These are phyloP conservation scores for Bombus waltoni DNA, from an alignment of 1,140 invertebrate species.

Conservation along the genomic window DNA sequence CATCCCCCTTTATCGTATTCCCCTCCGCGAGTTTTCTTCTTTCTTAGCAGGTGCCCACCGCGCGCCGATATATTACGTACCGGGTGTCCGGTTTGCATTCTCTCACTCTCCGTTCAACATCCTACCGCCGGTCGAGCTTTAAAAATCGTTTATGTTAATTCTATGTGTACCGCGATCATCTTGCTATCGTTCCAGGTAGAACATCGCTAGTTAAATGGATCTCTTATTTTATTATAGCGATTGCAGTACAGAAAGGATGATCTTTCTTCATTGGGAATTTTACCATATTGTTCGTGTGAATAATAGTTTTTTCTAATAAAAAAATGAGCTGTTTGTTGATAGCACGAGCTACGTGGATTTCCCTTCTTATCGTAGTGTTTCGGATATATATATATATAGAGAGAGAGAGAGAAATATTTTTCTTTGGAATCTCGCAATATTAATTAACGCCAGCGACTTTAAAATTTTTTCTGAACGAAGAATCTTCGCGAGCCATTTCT, in stretches of 20 bases:
- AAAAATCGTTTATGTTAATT: slow-evolving; percentile 20
- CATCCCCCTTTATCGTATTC: slow-evolving; percentile 76
- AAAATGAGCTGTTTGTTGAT: too few species aligned
- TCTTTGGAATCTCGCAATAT: too few species aligned
- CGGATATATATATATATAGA: too few species aligned
- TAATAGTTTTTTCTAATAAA: too few species aligned
- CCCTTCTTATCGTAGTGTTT: too few species aligned
- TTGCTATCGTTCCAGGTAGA: not conserved
- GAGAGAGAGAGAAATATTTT: too few species aligned
- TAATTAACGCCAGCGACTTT: too few species aligned
- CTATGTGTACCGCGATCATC: not conserved
- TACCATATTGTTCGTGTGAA: not conserved
- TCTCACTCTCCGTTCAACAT: not conserved
- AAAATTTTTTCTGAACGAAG: too few species aligned
- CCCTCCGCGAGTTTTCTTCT: slow-evolving; percentile 70
- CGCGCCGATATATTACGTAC: slow-evolving; percentile 66
- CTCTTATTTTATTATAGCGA: not conserved
- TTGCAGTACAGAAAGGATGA: not conserved
- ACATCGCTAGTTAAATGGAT: not conserved
- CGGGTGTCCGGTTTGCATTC: slow-evolving; percentile 66
- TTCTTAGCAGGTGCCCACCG: slow-evolving; percentile 70
- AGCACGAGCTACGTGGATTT: too few species aligned
- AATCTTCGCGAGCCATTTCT: not conserved
- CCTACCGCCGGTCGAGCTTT: not conserved
- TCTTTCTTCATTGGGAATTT: not conserved